A percentile compares a stretch with the other conserved stretches of the same genome.
phyloP scores from a whole-genome alignment of 2,113 vertebrate species.

The Tachysurus vachellii region DNA sequence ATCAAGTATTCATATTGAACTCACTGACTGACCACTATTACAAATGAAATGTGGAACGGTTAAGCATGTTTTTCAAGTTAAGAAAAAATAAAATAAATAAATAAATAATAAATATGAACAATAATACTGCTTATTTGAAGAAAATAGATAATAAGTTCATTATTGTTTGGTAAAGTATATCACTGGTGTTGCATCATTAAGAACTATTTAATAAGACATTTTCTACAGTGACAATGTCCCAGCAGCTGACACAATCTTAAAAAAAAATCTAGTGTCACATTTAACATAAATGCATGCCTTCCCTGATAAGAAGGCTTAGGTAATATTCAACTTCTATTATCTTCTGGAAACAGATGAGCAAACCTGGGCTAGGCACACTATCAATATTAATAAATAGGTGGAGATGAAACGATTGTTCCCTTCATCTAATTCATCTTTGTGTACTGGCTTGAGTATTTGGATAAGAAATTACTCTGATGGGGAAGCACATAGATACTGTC shows the following conservation, averaged over 20 bases:
- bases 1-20: not conserved
- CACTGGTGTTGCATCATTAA: not conserved
- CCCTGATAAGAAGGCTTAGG: not conserved
- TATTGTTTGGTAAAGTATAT: not conserved
- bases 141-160: not conserved
- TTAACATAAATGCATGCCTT: not conserved
- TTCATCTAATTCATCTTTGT: slow-evolving; percentile 8
- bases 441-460: not conserved
- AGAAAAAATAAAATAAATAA: not conserved
- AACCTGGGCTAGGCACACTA: not conserved
- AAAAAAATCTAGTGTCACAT: not conserved
- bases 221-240: not conserved
- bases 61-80: not conserved
- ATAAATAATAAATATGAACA: not conserved
- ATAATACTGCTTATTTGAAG: not conserved
- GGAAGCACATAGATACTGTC: not conserved
- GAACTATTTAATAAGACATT: not conserved
- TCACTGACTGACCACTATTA: not conserved
- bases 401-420: not conserved
- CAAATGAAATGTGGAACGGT: not conserved
- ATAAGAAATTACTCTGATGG: slow-evolving; percentile 18
- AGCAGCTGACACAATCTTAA: not conserved
- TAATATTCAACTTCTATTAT: slow-evolving; percentile 28
- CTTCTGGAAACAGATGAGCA: slow-evolving; percentile 4
- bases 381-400: slow-evolving; percentile 28